phyloP scores from a whole-genome alignment of 2,888 invertebrate genomes.

The Mechanitis messenoides region DNA sequence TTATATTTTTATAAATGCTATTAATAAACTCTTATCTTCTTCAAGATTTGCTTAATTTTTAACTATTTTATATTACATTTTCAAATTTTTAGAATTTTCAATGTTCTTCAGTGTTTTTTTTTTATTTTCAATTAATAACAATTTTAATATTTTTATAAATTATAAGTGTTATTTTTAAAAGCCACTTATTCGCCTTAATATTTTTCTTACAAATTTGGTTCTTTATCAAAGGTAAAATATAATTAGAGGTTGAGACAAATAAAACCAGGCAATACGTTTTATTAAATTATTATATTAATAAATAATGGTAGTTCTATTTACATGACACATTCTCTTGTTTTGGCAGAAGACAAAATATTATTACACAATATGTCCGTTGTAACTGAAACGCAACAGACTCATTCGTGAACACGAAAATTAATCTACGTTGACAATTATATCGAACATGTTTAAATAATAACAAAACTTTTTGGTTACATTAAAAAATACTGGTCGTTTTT shows the following conservation, averaged over 20 bases:
- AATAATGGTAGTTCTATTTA: constrained; percentile 78
- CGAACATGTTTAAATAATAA: constrained; percentile 33
- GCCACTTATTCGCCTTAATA: too few species aligned
- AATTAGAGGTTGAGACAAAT: constrained; percentile 34
- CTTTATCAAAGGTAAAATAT: background rate
- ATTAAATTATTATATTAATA: constrained; percentile 77
- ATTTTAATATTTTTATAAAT: too few species aligned
- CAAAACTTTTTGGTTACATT: constrained; percentile 61
- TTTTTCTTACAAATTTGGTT: too few species aligned
- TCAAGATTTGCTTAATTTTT: background rate
- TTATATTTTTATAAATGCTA: constrained; percentile 16
- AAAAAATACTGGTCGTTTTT: constrained; percentile 72
- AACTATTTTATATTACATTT: background rate
- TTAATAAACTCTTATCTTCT: constrained; percentile 2
- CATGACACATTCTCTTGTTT: constrained; percentile 77
- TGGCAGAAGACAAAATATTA: constrained; percentile 76
- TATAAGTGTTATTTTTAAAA: too few species aligned
- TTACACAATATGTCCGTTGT: constrained; percentile 60
- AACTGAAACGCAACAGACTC: constrained; percentile 47
- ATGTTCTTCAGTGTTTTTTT: too few species aligned
- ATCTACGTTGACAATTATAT: constrained; percentile 52
- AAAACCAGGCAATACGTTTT: constrained; percentile 48
- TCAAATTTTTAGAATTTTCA: too few species aligned
- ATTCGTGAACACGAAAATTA: constrained; percentile 36
- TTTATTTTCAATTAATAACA: too few species aligned